A percentile compares a stretch with the other conserved stretches of the same genome.
Evolutionary conservation across 2,113 vertebrate genomes (phyloP).

Genomic region (Bufo gargarizans): DNA sequence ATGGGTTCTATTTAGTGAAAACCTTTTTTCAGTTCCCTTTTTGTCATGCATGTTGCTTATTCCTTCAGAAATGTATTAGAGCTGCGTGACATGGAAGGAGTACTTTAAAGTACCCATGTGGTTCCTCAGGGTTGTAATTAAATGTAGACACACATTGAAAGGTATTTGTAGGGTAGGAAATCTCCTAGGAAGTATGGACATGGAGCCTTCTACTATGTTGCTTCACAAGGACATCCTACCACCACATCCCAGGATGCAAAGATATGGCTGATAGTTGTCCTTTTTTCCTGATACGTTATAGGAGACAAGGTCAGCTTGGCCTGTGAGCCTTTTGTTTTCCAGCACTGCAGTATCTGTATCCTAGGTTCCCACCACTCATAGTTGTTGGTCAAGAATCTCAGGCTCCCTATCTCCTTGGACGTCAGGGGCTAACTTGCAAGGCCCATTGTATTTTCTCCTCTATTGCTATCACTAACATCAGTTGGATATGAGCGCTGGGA

Average conservation of each 20-base stretch:
- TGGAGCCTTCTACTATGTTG: not conserved
- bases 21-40: no score
- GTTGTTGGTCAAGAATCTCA: not conserved
- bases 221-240: not conserved
- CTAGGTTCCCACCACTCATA: not conserved
- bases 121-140: not conserved
- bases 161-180: no score
- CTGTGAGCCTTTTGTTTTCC: no score
- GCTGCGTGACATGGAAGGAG: not conserved
- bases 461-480: constrained; percentile 14
- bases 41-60: no score
- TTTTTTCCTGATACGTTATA: not conserved
- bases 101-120: not conserved
- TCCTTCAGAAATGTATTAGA: not conserved
- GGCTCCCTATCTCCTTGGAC: not conserved
- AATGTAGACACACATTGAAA: not conserved
- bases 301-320: no score
- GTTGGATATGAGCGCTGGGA: not conserved
- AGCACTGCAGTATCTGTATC: no score
- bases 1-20: no score
- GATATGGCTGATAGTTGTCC: no score
- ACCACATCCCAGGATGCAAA: not conserved
- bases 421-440: not conserved
- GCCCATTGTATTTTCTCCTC: not conserved
- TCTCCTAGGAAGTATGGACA: no score